A percentile compares a stretch with the other conserved stretches of the same genome.
These are phyloP conservation scores for Rhagonycha lutea DNA, from an alignment of 2,888 invertebrate genomes.

Conservation along the genomic window DNA sequence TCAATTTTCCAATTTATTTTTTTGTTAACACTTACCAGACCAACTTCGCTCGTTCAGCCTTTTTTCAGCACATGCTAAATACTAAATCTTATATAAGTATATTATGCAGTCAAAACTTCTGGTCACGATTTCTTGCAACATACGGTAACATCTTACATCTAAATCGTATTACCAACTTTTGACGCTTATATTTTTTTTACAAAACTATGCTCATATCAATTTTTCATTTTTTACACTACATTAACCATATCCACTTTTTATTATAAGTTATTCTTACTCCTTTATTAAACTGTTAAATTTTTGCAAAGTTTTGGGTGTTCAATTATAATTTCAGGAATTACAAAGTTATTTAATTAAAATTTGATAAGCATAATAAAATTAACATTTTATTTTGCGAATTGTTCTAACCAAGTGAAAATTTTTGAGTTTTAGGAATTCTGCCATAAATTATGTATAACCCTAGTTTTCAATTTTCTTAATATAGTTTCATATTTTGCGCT, in stretches of 20 bases:
- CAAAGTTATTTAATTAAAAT: background rate
- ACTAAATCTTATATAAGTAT: constrained; percentile 51
- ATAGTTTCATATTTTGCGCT: background rate
- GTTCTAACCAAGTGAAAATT: background rate
- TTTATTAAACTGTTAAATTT: background rate
- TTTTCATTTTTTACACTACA: constrained; percentile 21
- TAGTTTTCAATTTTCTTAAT: background rate
- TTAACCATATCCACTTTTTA: constrained; percentile 15
- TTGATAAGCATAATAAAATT: background rate
- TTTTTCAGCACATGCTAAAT: constrained; percentile 28
- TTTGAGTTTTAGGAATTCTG: background rate
- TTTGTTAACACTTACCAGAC: constrained; percentile 18
- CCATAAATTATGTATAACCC: background rate
- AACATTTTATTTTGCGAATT: background rate
- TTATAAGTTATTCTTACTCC: background rate
- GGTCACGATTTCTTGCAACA: constrained; percentile 53
- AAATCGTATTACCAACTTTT: constrained; percentile 52
- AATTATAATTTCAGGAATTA: background rate
- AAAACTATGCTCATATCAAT: constrained; percentile 40
- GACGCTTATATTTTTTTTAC: constrained; percentile 40
- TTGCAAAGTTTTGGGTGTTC: background rate
- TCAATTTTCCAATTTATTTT: constrained; percentile 38
- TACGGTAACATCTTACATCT: constrained; percentile 53
- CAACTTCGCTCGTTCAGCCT: constrained; percentile 23
- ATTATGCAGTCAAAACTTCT: constrained; percentile 54